These are phyloP conservation scores for Otus sunia DNA, from an alignment of 2,113 vertebrate genomes.

Conservation along the genomic window DNA sequence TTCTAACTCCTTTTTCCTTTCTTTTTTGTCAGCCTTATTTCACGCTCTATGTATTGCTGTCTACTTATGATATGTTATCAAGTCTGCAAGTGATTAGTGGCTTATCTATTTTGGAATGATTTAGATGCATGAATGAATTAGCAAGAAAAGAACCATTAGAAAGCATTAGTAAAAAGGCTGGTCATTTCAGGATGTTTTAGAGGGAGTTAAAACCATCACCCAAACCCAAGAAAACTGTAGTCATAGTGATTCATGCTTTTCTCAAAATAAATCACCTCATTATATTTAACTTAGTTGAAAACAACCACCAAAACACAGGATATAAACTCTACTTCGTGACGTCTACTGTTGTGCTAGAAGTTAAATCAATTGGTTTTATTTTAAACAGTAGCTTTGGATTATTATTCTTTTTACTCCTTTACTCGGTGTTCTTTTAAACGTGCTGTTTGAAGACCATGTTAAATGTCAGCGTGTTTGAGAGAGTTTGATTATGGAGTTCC, in stretches of 20 bases:
- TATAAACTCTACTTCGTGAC: constrained; percentile 6
- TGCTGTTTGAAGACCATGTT: not conserved
- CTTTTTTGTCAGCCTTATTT: not conserved
- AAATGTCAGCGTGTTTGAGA: not conserved
- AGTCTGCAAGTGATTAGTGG: not conserved
- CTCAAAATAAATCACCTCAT: not conserved
- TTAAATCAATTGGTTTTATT: not conserved
- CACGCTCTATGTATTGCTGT: not conserved
- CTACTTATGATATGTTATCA: constrained; percentile 12
- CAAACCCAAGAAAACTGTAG: not conserved
- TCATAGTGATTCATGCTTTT: not conserved
- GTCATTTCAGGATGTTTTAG: not conserved
- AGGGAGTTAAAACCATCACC: constrained; percentile 6
- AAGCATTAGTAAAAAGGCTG: constrained; percentile 16
- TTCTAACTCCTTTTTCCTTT: not conserved
- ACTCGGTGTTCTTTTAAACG: not conserved
- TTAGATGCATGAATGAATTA: constrained; percentile 42
- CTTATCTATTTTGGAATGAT: constrained; percentile 38
- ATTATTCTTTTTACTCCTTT: not conserved
- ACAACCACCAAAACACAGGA: not conserved
- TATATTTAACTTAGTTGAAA: constrained; percentile 4
- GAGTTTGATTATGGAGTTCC: not conserved
- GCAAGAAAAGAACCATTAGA: constrained; percentile 9
- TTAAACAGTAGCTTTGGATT: not conserved
- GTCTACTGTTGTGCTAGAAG: not conserved